phyloP scores from a whole-genome alignment of 2,888 invertebrate species.

The Harpalus rubripes region DNA sequence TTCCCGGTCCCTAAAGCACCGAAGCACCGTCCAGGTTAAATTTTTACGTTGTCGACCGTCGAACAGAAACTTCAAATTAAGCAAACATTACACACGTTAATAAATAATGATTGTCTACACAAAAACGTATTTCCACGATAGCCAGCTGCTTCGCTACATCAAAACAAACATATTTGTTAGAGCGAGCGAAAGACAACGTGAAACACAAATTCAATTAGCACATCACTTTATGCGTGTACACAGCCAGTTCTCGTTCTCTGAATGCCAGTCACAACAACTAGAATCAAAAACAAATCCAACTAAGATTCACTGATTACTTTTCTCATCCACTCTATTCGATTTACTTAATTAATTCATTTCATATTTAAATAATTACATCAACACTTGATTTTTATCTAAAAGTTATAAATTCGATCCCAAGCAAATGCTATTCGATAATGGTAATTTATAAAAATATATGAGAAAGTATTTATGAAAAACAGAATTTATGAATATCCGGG shows the following conservation, averaged over 20 bases:
- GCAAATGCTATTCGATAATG: neutral
- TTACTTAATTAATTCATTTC: neutral
- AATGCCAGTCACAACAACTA: conserved; percentile 17
- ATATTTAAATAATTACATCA: neutral
- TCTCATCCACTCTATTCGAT: no score
- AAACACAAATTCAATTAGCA: conserved; percentile 52
- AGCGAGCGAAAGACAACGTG: conserved; percentile 46
- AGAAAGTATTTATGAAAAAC: neutral
- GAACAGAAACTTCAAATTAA: conserved; percentile 51
- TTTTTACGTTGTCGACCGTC: conserved; percentile 39
- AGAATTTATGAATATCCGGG: neutral
- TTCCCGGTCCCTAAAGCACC: conserved; percentile 19
- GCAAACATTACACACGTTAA: conserved; percentile 51
- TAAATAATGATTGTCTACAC: conserved; percentile 54
- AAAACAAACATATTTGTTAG: conserved; percentile 53
- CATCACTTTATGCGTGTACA: conserved; percentile 42
- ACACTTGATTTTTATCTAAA: neutral
- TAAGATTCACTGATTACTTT: neutral
- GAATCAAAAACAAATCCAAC: conserved; percentile 37
- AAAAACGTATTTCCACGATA: conserved; percentile 54
- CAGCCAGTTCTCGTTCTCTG: neutral
- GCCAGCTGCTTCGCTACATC: conserved; percentile 49
- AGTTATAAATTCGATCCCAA: neutral
- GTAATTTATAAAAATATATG: neutral
- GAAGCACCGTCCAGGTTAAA: conserved; percentile 16